Evolutionary conservation across 2,797 vertebrate genomes (phyloP).

Genomic region (Acanthurus leucopareius): DNA sequence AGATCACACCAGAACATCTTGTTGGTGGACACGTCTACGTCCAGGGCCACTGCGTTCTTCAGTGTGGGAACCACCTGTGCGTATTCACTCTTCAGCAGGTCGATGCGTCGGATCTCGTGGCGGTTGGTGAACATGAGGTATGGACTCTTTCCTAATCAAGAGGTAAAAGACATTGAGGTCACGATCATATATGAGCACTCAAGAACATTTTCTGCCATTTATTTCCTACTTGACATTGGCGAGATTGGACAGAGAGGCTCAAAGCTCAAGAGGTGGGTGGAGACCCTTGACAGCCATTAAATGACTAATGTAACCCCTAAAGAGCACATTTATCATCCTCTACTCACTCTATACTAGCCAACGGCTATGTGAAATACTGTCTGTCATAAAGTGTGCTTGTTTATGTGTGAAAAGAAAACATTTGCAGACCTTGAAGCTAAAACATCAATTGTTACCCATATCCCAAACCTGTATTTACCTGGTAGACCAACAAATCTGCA

Average conservation of each 20-base stretch:
- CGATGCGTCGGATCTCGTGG: slow-evolving; percentile 95
- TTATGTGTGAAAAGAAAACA: not conserved
- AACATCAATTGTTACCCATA: not conserved
- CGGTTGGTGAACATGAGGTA: slow-evolving; percentile 98
- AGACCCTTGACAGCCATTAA: slow-evolving; percentile 15
- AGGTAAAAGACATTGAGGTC: not conserved
- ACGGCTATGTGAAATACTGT: slow-evolving; percentile 5
- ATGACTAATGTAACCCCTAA: not conserved
- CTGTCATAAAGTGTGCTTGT: slow-evolving; percentile 13
- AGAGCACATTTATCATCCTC: slow-evolving; percentile 9
- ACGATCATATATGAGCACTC: not conserved
- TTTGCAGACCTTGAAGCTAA: slow-evolving; percentile 15
- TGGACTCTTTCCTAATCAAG: slow-evolving; percentile 90
- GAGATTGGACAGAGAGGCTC: slow-evolving; percentile 1
- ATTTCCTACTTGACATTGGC: slow-evolving; percentile 13
- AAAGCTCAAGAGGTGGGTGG: slow-evolving; percentile 1
- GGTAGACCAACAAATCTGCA: slow-evolving; percentile 6
- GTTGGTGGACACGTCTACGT: slow-evolving; percentile 95
- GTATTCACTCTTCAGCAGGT: slow-evolving; percentile 94
- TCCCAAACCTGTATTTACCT: slow-evolving; percentile 5
- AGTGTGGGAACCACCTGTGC: slow-evolving; percentile 93
- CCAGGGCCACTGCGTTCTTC: slow-evolving; percentile 96
- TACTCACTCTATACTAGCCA: not conserved
- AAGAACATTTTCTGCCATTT: not conserved
- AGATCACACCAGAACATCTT: slow-evolving; percentile 99